Percentiles rank a stretch among this genome's conserved stretches.
These are phyloP conservation scores for Sitta europaea DNA, from an alignment of 2,113 vertebrate genomes.

Conservation along the genomic window DNA sequence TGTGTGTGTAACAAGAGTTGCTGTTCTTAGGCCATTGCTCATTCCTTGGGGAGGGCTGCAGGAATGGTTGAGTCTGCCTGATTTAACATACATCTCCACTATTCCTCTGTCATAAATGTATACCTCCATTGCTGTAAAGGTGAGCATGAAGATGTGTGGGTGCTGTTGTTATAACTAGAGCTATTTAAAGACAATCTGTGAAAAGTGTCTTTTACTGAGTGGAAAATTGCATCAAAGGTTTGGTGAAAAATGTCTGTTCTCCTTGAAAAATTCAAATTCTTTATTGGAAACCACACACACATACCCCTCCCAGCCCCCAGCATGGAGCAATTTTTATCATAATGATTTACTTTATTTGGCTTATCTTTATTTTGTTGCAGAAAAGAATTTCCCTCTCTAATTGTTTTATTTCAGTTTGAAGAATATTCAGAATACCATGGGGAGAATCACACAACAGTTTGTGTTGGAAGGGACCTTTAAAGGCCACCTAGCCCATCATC, in stretches of 20 bases:
- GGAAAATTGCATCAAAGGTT: not conserved
- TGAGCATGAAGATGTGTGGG: not conserved
- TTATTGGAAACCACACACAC: not conserved
- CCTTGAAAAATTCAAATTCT: not conserved
- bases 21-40: not conserved
- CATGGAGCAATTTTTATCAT: not conserved
- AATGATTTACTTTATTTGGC: not conserved
- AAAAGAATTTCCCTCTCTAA: not conserved
- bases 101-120: not conserved
- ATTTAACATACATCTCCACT: not conserved
- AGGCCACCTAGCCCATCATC: not conserved
- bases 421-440: fast-evolving
- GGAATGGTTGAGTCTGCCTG: not conserved
- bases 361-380: not conserved
- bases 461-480: not conserved
- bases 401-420: not conserved
- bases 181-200: not conserved
- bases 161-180: not conserved
- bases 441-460: not conserved
- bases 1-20: not conserved
- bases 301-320: not conserved
- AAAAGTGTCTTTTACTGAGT: not conserved
- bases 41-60: not conserved
- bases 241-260: not conserved
- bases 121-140: not conserved